Evolutionary conservation across 2,888 invertebrate genomes (phyloP).

Genomic region (Psylliodes chrysocephalus): DNA sequence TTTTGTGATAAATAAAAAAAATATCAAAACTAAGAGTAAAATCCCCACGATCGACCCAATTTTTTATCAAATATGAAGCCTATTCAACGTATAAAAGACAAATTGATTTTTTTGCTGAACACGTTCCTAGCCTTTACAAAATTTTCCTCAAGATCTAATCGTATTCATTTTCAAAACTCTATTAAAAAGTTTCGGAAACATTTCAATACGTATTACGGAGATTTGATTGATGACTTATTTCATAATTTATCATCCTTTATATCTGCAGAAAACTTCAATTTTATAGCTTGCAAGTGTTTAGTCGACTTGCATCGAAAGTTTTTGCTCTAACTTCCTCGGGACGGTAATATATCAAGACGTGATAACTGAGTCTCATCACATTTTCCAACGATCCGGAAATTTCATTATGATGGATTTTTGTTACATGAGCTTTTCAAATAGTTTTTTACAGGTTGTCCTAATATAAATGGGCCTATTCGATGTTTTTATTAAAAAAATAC

Average conservation of each 20-base stretch:
- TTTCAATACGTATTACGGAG: constrained; percentile 47
- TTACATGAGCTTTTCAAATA: neutral
- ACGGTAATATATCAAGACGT: constrained; percentile 31
- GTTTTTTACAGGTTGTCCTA: too few relatives aligned
- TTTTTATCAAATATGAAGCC: neutral
- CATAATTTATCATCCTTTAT: constrained; percentile 50
- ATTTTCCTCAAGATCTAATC: constrained; percentile 11
- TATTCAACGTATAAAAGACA: constrained; percentile 1
- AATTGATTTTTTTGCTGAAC: constrained; percentile 19
- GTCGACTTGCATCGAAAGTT: constrained; percentile 30
- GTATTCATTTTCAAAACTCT: constrained; percentile 43
- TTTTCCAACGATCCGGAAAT: constrained; percentile 25
- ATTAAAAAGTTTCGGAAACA: constrained; percentile 49
- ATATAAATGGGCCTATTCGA: too few relatives aligned
- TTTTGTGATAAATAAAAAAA: too few relatives aligned
- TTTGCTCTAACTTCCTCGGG: constrained; percentile 22
- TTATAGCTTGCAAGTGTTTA: constrained; percentile 38
- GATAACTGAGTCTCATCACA: constrained; percentile 30
- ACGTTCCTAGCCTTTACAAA: neutral
- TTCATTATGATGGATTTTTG: constrained; percentile 27
- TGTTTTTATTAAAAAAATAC: too few relatives aligned
- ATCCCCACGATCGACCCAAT: too few relatives aligned
- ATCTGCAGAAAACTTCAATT: constrained; percentile 46
- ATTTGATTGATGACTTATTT: constrained; percentile 50
- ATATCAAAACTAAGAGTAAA: too few relatives aligned